Conservation (phyloP, 2,113 vertebrate genomes). For the Colaptes auratus region DNA sequence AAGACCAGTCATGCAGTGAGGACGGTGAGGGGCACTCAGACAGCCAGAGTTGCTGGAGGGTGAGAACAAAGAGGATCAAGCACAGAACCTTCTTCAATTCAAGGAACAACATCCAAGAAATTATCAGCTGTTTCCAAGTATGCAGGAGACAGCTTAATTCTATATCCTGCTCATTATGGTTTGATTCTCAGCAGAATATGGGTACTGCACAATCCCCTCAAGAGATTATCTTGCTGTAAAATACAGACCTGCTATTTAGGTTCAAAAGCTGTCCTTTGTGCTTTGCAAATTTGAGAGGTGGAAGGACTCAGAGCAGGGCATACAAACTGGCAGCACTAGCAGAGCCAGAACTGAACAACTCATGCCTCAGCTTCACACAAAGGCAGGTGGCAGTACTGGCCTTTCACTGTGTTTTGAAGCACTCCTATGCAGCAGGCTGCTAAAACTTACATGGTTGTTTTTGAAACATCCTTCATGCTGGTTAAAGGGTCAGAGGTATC, state of each 20-base stretch:
- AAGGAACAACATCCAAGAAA: background rate
- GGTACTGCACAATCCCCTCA: background rate
- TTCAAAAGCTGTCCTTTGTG: background rate
- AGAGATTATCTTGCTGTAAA: background rate
- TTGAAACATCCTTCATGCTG: constrained; percentile 97
- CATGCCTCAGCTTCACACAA: background rate
- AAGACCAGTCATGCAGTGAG: background rate
- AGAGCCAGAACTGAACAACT: background rate
- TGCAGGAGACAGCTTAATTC: background rate
- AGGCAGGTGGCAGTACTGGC: background rate
- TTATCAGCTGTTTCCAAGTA: background rate
- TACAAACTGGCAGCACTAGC: background rate
- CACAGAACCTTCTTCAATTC: background rate
- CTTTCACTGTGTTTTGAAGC: background rate
- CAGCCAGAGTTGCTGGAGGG: background rate
- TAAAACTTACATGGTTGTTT: constrained; percentile 90
- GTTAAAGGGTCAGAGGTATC: constrained; percentile 91
- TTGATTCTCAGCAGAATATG: background rate
- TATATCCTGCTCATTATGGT: background rate
- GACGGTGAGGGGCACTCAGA: background rate
- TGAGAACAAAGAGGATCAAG: background rate
- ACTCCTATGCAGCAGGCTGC: background rate
- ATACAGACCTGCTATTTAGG: background rate
- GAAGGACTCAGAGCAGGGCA: background rate
- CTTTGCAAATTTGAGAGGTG: background rate